These are phyloP conservation scores for Drosophila algonquin DNA, from an alignment of 2,888 invertebrate species.

Conservation along the genomic window DNA sequence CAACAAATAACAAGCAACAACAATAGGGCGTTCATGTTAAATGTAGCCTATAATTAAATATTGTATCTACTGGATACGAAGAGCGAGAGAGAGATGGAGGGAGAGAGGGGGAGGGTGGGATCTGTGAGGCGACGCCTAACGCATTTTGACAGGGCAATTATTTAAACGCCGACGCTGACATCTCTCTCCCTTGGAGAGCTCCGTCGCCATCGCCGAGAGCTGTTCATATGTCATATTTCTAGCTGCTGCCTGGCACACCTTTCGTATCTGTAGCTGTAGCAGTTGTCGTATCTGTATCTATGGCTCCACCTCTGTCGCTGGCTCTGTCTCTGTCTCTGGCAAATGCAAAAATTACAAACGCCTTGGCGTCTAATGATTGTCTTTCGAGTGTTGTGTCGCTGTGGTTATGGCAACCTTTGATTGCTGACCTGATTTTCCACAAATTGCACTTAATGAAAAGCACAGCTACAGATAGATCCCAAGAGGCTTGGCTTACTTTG, in stretches of 20 bases:
- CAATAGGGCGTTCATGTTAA: conserved; percentile 59
- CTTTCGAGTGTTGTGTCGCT: conserved; percentile 7
- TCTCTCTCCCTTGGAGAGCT: conserved; percentile 2
- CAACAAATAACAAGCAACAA: conserved; percentile 15
- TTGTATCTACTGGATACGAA: conserved; percentile 18
- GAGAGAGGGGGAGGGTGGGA: conserved; percentile 2
- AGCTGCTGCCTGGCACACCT: conserved; percentile 27
- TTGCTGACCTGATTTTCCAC: conserved; percentile 28
- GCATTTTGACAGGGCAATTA: conserved; percentile 72
- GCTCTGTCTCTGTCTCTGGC: conserved; percentile 19
- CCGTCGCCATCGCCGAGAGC: not conserved
- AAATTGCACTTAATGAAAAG: conserved; percentile 14
- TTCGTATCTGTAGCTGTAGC: not conserved
- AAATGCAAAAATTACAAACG: conserved; percentile 53
- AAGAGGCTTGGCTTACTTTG: not conserved
- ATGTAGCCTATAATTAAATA: conserved; percentile 77
- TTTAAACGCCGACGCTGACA: conserved; percentile 59
- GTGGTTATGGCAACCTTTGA: conserved; percentile 37
- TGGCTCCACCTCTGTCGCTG: conserved; percentile 1
- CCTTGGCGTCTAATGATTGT: conserved; percentile 46
- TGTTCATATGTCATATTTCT: conserved; percentile 54
- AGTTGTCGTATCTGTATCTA: conserved; percentile 18
- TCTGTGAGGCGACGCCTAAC: conserved; percentile 55
- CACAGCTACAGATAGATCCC: not conserved
- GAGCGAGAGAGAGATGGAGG: not conserved